Evolutionary conservation across 2,888 invertebrate species (phyloP), one percentile per base, ranked within the genome.

Genomic region (Neoaliturus tenellus): DNA sequence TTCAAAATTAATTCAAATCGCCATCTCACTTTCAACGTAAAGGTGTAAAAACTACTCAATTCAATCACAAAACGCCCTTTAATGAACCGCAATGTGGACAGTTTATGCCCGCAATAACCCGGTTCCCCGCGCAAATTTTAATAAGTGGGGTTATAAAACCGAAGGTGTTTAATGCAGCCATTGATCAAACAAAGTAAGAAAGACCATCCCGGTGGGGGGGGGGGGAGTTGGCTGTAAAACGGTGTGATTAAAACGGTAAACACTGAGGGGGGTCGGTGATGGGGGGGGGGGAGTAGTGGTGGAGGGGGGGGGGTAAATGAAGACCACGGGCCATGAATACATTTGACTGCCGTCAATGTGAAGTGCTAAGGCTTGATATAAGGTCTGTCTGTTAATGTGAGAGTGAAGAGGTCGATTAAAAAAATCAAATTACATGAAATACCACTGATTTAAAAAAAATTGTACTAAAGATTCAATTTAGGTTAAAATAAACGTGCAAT

Each of bases 131-230:
- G 62, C 62, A 28, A 62, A 62, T 62, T 62, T 62, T 62, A 62
- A 62, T 62, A 62, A 62, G 14, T 5, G 14, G 10, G 28, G 62
- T 62, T 28, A 55, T 55, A 62, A 62, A 62, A 31, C 62, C 20
- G 28, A 62, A 62, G 62, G 62, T 62, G 62, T 62, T 62, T 62
- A 62, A 62, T 62, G 62, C 62, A 6, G 17, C 62, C 62, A 62
- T 62, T 62, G 28, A 62, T 62, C 62, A 62, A 62, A 62, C 62
- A 62, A 62, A 62, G 62, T 62, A 62, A 62, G 62, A 62, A 62
- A 62, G 62, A 12, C 23, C 55, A 55, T 55, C 23, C 55, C 20
- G 62, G 28, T 17, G 8, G 62, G 62, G 62, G 62, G 14, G 17
- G 17, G 62, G 62, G 17, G 31, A 25, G 55, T 17, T 28, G 31